phyloP scores from a whole-genome alignment of 1,140 invertebrate species.

The Zophobas atratus region DNA sequence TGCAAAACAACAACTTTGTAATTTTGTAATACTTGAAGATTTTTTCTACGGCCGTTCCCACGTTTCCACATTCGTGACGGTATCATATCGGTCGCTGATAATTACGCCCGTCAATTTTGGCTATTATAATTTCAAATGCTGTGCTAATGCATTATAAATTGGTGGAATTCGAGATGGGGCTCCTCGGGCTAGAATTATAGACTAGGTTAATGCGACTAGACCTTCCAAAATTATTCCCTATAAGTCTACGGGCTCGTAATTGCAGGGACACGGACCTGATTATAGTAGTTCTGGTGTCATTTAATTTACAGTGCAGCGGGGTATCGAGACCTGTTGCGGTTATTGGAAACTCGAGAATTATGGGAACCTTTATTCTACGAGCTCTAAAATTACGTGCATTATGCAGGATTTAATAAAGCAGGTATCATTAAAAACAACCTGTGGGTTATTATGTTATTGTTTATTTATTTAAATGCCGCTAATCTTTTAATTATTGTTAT shows the following conservation, averaged over 20 bases:
- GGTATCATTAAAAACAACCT: no score
- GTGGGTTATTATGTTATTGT: no score
- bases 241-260: constrained; percentile 41
- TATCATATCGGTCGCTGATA: constrained; percentile 6
- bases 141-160: constrained; percentile 56
- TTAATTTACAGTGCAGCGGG: constrained; percentile 46
- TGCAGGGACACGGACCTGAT: constrained; percentile 36
- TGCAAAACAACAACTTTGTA: constrained; percentile 57
- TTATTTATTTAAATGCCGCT: no score
- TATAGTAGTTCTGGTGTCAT: constrained; percentile 53
- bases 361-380: constrained; percentile 44
- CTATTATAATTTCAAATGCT: constrained; percentile 55
- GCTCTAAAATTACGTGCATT: no score
- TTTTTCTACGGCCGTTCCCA: constrained; percentile 34
- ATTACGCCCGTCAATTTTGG: constrained; percentile 27
- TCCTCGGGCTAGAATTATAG: constrained; percentile 53
- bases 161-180: constrained; percentile 35
- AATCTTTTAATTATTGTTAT: no score
- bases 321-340: constrained; percentile 31
- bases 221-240: constrained; percentile 38
- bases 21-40: not conserved
- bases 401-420: no score
- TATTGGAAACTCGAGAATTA: constrained; percentile 51
- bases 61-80: constrained; percentile 2
- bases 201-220: constrained; percentile 34